phyloP scores from a whole-genome alignment of 2,888 invertebrate genomes.

The Heliconius erato region DNA sequence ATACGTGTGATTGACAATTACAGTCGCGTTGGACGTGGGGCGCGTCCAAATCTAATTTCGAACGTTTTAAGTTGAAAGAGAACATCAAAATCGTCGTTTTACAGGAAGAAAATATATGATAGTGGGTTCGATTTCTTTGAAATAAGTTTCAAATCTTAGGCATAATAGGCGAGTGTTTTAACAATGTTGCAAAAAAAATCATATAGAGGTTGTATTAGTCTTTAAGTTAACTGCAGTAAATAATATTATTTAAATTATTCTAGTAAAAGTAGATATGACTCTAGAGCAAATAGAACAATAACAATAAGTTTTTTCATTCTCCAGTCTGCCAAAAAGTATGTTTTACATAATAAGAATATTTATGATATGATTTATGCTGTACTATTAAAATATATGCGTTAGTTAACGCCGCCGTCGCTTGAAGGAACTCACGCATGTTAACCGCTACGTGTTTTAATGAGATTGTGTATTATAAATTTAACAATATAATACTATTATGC shows the following conservation, averaged over 20 bases:
- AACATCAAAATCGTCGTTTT: not conserved
- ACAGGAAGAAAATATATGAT: too few relatives aligned
- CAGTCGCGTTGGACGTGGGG: slow-evolving; percentile 27
- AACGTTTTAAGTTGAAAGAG: not conserved
- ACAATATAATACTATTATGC: not conserved
- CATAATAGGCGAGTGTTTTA: too few relatives aligned
- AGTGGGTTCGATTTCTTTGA: too few relatives aligned
- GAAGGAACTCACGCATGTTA: slow-evolving; percentile 9
- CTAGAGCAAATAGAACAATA: too few relatives aligned
- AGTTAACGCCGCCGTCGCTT: slow-evolving; percentile 6
- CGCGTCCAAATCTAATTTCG: slow-evolving; percentile 31
- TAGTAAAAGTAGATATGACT: too few relatives aligned
- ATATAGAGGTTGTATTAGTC: not conserved
- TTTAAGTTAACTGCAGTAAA: too few relatives aligned
- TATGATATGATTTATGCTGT: not conserved
- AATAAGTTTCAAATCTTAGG: too few relatives aligned
- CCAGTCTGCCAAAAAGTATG: not conserved
- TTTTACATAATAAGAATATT: not conserved
- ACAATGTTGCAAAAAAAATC: too few relatives aligned
- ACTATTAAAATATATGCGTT: slow-evolving; percentile 5
- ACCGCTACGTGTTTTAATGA: slow-evolving; percentile 15
- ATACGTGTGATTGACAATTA: slow-evolving; percentile 44
- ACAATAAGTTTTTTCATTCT: too few relatives aligned
- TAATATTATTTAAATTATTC: too few relatives aligned
- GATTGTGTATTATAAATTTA: slow-evolving; percentile 9